These are phyloP conservation scores for Zaprionus davidi DNA, from an alignment of 1,140 invertebrate species.

Conservation along the genomic window DNA sequence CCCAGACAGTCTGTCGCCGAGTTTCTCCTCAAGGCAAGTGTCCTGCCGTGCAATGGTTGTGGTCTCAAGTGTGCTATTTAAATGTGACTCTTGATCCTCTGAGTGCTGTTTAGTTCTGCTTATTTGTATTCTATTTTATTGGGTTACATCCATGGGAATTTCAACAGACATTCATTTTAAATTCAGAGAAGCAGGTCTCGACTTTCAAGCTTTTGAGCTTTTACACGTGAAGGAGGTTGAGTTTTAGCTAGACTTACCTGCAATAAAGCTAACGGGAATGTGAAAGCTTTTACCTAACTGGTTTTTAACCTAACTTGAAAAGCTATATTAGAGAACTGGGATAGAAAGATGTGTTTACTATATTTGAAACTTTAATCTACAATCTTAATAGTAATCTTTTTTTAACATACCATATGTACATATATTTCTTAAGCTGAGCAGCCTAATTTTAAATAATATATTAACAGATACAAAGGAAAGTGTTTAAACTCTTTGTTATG, in stretches of 20 bases:
- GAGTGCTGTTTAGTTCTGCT: slow-evolving; percentile 3
- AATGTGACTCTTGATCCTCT: slow-evolving; percentile 13
- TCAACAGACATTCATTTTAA: background rate
- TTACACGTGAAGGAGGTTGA: background rate
- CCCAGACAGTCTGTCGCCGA: slow-evolving; percentile 74
- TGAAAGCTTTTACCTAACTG: background rate
- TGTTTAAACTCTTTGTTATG: too few relatives aligned
- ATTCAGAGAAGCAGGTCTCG: background rate
- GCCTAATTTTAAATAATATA: too few relatives aligned
- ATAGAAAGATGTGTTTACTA: background rate
- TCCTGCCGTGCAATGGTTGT: slow-evolving; percentile 65
- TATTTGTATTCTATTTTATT: slow-evolving; percentile 12
- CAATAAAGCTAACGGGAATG: background rate
- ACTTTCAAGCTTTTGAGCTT: background rate
- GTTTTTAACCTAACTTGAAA: background rate
- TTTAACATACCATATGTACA: too few relatives aligned
- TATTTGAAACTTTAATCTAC: background rate
- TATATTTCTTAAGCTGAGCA: too few relatives aligned
- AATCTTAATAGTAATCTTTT: too few relatives aligned
- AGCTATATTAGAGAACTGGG: background rate
- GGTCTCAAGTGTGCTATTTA: slow-evolving; percentile 74
- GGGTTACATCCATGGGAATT: slow-evolving; percentile 10
- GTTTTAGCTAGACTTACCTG: background rate
- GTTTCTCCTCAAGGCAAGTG: background rate
- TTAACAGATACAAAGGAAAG: too few relatives aligned